Evolutionary conservation across 2,888 invertebrate species (phyloP).

Genomic region (Oeneis ivallda): DNA sequence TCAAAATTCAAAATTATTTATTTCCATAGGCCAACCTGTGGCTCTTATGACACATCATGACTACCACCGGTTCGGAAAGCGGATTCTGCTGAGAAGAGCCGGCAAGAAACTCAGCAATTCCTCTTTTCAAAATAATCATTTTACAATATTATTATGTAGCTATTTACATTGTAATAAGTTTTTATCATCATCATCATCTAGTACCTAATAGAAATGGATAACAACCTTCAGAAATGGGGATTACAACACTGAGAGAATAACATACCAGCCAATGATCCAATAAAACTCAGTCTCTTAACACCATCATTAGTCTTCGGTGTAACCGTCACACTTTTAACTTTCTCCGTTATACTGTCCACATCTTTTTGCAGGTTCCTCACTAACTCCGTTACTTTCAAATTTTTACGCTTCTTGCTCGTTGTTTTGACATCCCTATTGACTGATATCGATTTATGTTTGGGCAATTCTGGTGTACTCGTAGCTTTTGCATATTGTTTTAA

Average conservation of each 20-base stretch:
- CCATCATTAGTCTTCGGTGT: conserved; percentile 22
- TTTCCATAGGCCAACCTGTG: no score
- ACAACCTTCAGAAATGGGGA: background rate
- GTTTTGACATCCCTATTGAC: conserved; percentile 49
- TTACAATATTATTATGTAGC: no score
- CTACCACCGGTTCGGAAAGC: no score
- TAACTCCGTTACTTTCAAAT: conserved; percentile 65
- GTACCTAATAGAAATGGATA: no score
- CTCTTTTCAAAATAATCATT: no score
- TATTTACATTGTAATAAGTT: no score
- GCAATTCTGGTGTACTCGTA: conserved; percentile 61
- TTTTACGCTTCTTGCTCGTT: conserved; percentile 62
- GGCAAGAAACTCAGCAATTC: no score
- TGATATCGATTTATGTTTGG: conserved; percentile 45
- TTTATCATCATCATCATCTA: no score
- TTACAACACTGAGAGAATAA: background rate
- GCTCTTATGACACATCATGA: no score
- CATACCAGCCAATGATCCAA: conserved; percentile 81
- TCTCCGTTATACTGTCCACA: conserved; percentile 48
- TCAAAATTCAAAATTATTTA: no score
- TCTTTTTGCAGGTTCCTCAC: conserved; percentile 59
- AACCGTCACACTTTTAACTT: conserved; percentile 47
- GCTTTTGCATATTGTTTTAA: conserved; percentile 50
- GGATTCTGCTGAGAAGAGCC: no score
- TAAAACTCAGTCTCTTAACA: conserved; percentile 68